A percentile compares a stretch with the other conserved stretches of the same genome.
phyloP scores from a whole-genome alignment of 2,113 vertebrate species.

The Pholis gunnellus region DNA sequence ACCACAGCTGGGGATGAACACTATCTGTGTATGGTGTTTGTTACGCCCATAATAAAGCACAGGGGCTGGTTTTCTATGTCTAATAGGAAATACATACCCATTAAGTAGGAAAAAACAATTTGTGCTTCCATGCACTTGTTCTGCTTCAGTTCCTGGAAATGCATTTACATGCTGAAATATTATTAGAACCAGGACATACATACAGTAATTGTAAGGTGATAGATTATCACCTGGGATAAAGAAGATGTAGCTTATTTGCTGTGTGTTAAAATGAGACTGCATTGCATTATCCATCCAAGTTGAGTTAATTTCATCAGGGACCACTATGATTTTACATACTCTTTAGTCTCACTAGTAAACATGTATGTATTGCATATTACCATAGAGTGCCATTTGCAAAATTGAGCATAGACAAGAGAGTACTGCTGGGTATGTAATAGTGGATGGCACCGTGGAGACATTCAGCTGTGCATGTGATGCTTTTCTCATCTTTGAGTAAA shows the following conservation, averaged over 20 bases:
- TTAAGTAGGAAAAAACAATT: slow-evolving; percentile 63
- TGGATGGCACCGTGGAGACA: slow-evolving; percentile 27
- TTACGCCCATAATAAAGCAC: slow-evolving; percentile 40
- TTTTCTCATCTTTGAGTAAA: slow-evolving; percentile 73
- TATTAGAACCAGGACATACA: slow-evolving; percentile 45
- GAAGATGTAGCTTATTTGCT: slow-evolving; percentile 61
- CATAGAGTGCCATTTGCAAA: slow-evolving; percentile 53
- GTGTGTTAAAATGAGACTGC: slow-evolving; percentile 56
- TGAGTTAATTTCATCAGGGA: slow-evolving; percentile 63
- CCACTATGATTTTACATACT: slow-evolving; percentile 45
- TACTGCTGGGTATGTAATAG: slow-evolving; percentile 18
- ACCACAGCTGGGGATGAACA: slow-evolving; percentile 30
- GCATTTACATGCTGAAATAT: slow-evolving; percentile 67
- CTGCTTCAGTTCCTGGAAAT: slow-evolving; percentile 72
- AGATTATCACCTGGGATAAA: slow-evolving; percentile 63
- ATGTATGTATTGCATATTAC: slow-evolving; percentile 33
- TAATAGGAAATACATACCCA: slow-evolving; percentile 61
- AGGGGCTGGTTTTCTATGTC: slow-evolving; percentile 26
- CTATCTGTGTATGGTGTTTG: slow-evolving; percentile 14
- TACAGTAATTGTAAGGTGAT: slow-evolving; percentile 67
- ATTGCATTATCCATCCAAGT: slow-evolving; percentile 67
- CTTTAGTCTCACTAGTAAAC: slow-evolving; percentile 59
- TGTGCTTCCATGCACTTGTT: slow-evolving; percentile 67
- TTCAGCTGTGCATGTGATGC: slow-evolving; percentile 43
- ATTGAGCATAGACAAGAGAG: slow-evolving; percentile 50